phyloP scores from a whole-genome alignment of 2,888 invertebrate genomes.

The Odontocolon sp. region DNA sequence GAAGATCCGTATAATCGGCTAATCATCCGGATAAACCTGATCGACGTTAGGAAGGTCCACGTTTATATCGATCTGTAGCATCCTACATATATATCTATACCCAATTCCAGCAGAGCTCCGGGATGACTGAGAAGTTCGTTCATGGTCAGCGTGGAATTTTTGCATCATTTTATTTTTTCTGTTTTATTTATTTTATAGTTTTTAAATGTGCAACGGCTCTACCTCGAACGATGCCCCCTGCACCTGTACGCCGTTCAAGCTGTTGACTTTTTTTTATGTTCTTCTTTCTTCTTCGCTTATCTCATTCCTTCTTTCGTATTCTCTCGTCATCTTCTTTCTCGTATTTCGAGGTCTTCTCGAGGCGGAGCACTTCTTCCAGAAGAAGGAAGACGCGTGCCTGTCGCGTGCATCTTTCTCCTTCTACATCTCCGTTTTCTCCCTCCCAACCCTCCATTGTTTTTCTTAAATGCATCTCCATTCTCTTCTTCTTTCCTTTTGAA shows the following conservation, averaged over 20 bases:
- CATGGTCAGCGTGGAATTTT: conserved; percentile 15
- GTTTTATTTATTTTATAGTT: conserved; percentile 2
- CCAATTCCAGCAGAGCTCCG: background rate
- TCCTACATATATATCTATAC: background rate
- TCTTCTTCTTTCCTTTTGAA: background rate
- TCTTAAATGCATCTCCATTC: conserved; percentile 28
- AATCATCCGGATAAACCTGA: conserved; percentile 10
- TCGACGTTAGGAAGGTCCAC: conserved; percentile 32
- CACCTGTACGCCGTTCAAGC: conserved; percentile 49
- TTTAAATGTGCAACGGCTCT: conserved; percentile 1
- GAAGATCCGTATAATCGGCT: conserved; percentile 4
- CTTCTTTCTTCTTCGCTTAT: background rate
- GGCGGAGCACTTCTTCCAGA: conserved; percentile 40
- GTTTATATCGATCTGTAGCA: conserved; percentile 23
- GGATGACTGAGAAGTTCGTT: background rate
- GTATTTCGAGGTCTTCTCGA: background rate
- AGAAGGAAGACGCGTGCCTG: conserved; percentile 46
- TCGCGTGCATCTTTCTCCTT: conserved; percentile 38
- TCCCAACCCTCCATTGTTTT: conserved; percentile 44
- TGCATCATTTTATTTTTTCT: background rate
- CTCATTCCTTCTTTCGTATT: background rate
- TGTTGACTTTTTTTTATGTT: conserved; percentile 6
- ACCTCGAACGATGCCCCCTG: conserved; percentile 16
- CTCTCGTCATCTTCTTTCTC: no score
- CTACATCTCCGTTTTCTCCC: conserved; percentile 13